Evolutionary conservation across 2,888 invertebrate species (phyloP).

Genomic region (Xestia xanthographa): DNA sequence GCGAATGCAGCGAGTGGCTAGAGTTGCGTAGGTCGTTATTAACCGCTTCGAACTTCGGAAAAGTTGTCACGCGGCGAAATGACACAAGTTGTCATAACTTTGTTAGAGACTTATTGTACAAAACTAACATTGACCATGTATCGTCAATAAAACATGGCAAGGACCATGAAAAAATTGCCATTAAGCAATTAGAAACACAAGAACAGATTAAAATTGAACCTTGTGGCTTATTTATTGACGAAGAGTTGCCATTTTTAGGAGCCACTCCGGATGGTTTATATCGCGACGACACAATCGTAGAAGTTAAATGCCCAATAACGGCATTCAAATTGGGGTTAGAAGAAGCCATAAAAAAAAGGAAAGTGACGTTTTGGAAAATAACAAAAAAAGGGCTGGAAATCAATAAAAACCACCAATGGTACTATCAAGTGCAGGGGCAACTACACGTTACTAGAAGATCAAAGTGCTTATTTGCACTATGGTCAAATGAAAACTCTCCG

Average conservation of each 20-base stretch:
- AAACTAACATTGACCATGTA: slow-evolving; percentile 10
- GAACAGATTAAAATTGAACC: slow-evolving; percentile 4
- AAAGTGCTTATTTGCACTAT: slow-evolving; percentile 18
- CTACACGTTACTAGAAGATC: slow-evolving; percentile 11
- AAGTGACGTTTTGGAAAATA: slow-evolving; percentile 7
- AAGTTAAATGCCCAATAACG: not conserved
- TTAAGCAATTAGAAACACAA: slow-evolving; percentile 7
- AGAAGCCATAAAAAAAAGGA: slow-evolving; percentile 13
- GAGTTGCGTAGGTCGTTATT: slow-evolving; percentile 27
- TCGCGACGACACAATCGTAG: not conserved
- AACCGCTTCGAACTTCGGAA: slow-evolving; percentile 20
- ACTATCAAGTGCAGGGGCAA: slow-evolving; percentile 18
- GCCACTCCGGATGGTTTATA: slow-evolving; percentile 12
- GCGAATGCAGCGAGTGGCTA: slow-evolving; percentile 13
- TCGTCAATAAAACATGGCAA: slow-evolving; percentile 25
- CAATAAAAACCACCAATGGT: slow-evolving; percentile 19
- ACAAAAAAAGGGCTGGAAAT: slow-evolving; percentile 23
- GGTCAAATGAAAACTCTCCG: slow-evolving; percentile 15
- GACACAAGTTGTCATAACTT: slow-evolving; percentile 13
- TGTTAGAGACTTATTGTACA: not conserved
- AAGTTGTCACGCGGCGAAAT: slow-evolving; percentile 21
- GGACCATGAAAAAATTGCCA: slow-evolving; percentile 15
- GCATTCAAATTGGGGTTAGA: slow-evolving; percentile 10
- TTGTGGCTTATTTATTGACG: slow-evolving; percentile 11
- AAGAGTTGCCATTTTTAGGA: slow-evolving; percentile 11